Percentiles rank a stretch among this genome's conserved stretches.
phyloP scores from a whole-genome alignment of 2,113 vertebrate species.

The Neolamprologus toae region DNA sequence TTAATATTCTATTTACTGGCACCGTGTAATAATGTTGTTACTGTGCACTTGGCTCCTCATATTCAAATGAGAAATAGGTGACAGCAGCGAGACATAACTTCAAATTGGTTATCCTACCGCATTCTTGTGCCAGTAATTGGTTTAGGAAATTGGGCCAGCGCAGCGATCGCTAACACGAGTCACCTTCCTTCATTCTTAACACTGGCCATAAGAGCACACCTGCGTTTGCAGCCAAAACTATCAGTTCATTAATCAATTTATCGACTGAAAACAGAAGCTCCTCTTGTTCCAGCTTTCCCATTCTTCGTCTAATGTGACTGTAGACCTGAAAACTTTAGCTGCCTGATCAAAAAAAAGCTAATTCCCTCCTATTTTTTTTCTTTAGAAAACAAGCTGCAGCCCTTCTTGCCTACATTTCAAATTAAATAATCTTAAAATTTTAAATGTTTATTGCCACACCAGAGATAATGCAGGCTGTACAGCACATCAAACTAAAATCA shows the following conservation, averaged over 20 bases:
- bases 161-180: slow-evolving; percentile 22
- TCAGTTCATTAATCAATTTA: neutral
- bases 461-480: neutral
- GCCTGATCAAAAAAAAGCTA: neutral
- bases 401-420: neutral
- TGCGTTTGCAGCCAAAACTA: neutral
- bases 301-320: neutral
- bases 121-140: slow-evolving; percentile 56
- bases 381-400: neutral
- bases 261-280: neutral
- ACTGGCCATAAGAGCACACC: slow-evolving; percentile 6
- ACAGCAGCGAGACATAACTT: slow-evolving; percentile 24
- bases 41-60: slow-evolving; percentile 36
- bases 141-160: slow-evolving; percentile 43
- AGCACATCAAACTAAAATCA: neutral
- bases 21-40: slow-evolving; percentile 46
- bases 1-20: slow-evolving; percentile 62
- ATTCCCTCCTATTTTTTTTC: neutral
- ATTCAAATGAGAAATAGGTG: slow-evolving; percentile 55
- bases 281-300: neutral
- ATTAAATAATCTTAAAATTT: neutral
- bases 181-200: slow-evolving; percentile 8
- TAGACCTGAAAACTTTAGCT: neutral
- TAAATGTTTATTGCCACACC: neutral
- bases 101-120: slow-evolving; percentile 45